Evolutionary conservation across 2,888 invertebrate genomes (phyloP).

Genomic region (Lymantria monacha): DNA sequence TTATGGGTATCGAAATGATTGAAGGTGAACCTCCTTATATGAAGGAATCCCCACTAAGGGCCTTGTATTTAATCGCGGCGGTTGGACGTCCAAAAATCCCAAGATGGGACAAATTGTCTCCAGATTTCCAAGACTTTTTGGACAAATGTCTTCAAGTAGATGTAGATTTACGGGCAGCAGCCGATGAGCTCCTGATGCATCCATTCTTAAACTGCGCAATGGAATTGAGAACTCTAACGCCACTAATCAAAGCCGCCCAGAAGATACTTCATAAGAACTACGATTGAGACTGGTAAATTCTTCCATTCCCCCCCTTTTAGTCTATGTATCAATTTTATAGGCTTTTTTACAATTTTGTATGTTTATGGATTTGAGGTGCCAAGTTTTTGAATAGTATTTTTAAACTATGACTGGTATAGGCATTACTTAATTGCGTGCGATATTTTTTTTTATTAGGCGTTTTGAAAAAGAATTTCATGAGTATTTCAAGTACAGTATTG

Average conservation of each 20-base stretch:
- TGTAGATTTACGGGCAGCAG: constrained; percentile 89
- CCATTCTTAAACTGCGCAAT: constrained; percentile 90
- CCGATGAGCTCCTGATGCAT: constrained; percentile 89
- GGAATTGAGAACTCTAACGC: constrained; percentile 90
- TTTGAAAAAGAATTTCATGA: constrained; percentile 13
- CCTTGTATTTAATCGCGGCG: constrained; percentile 97
- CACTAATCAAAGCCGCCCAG: constrained; percentile 95
- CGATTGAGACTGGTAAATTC: constrained; percentile 58
- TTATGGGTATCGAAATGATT: constrained; percentile 97
- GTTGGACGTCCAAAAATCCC: constrained; percentile 96
- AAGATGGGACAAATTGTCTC: constrained; percentile 89
- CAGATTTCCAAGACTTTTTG: constrained; percentile 90
- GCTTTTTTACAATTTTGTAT: constrained; percentile 55
- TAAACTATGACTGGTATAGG: constrained; percentile 23
- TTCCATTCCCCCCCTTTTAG: constrained; percentile 52
- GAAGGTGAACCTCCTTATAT: constrained; percentile 98
- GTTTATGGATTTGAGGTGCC: constrained; percentile 50
- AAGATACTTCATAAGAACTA: constrained; percentile 87
- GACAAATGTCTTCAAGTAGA: constrained; percentile 94
- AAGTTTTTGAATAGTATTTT: constrained; percentile 40
- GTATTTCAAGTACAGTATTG: constrained; percentile 14
- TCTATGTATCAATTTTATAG: constrained; percentile 54
- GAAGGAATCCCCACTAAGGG: constrained; percentile 95
- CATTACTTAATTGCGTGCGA: constrained; percentile 17
- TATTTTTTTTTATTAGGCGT: constrained; percentile 22